Percentiles rank a stretch among this genome's conserved stretches.
Conservation (phyloP, 2,113 vertebrate genomes). For the Lichenostomus cassidix region DNA sequence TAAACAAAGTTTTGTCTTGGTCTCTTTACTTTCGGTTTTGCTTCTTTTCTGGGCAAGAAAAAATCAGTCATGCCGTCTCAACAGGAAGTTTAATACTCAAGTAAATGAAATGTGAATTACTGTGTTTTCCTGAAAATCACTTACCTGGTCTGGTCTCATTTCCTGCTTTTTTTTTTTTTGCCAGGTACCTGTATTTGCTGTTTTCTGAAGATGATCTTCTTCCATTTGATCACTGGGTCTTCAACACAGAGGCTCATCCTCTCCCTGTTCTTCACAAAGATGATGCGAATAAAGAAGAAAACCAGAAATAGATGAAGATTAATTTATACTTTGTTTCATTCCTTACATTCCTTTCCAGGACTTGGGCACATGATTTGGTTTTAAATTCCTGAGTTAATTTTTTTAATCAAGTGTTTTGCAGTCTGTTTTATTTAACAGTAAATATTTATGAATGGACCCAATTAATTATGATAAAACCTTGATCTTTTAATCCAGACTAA, state of each 20-base stretch:
- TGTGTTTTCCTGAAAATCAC: background rate
- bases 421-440: conserved; percentile 71
- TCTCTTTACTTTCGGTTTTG: background rate
- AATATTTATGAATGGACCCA: conserved; percentile 33
- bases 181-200: conserved; percentile 92
- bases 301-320: conserved; percentile 65
- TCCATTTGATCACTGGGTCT: conserved; percentile 93
- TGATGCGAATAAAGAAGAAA: conserved; percentile 58
- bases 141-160: background rate
- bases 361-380: conserved; percentile 58
- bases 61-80: background rate
- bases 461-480: background rate
- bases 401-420: conserved; percentile 76
- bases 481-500: conserved; percentile 1
- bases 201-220: conserved; percentile 98
- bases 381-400: conserved; percentile 66
- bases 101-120: background rate
- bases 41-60: background rate
- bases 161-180: conserved; percentile 33
- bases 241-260: conserved; percentile 96
- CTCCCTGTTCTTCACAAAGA: conserved; percentile 85
- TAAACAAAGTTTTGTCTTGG: background rate
- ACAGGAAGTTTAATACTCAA: background rate
- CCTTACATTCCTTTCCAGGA: conserved; percentile 46
- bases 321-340: conserved; percentile 53